Evolutionary conservation across 2,888 invertebrate species (phyloP).

Genomic region (Arenicola marina): DNA sequence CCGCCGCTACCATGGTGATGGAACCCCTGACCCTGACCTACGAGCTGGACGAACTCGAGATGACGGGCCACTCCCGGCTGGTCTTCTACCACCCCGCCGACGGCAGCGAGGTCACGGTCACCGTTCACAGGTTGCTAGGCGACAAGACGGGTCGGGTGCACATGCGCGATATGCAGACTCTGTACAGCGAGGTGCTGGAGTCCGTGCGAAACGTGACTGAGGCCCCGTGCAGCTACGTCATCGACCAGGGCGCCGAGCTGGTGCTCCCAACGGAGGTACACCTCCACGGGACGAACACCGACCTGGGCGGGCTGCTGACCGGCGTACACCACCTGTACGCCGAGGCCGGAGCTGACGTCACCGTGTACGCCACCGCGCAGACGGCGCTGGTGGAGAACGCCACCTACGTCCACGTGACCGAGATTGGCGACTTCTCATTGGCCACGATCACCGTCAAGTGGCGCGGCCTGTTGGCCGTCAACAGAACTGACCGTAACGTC

Average conservation of each 20-base stretch:
- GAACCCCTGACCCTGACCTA: slow-evolving; percentile 36
- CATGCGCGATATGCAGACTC: slow-evolving; percentile 36
- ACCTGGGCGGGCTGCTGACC: slow-evolving; percentile 38
- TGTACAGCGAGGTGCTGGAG: slow-evolving; percentile 40
- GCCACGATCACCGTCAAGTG: slow-evolving; percentile 41
- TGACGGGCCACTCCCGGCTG: slow-evolving; percentile 38
- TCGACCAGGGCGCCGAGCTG: slow-evolving; percentile 40
- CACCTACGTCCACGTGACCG: slow-evolving; percentile 31
- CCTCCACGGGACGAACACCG: slow-evolving; percentile 44
- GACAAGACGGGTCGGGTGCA: slow-evolving; percentile 46
- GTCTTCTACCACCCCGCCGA: slow-evolving; percentile 37
- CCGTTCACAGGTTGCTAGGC: slow-evolving; percentile 41
- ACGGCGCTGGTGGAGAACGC: slow-evolving; percentile 41
- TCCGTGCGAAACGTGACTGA: slow-evolving; percentile 44
- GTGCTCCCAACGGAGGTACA: slow-evolving; percentile 45
- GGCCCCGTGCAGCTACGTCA: slow-evolving; percentile 45
- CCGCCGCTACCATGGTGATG: slow-evolving; percentile 43
- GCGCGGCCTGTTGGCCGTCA: slow-evolving; percentile 36
- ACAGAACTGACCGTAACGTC: slow-evolving; percentile 33
- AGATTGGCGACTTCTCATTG: slow-evolving; percentile 40
- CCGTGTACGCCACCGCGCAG: slow-evolving; percentile 39
- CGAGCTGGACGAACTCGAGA: slow-evolving; percentile 44
- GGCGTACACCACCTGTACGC: slow-evolving; percentile 45
- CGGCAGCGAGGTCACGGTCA: slow-evolving; percentile 26
- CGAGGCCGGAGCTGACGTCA: slow-evolving; percentile 37